Conservation (phyloP, 2,113 vertebrate species). For the Cebidichthys violaceus region DNA sequence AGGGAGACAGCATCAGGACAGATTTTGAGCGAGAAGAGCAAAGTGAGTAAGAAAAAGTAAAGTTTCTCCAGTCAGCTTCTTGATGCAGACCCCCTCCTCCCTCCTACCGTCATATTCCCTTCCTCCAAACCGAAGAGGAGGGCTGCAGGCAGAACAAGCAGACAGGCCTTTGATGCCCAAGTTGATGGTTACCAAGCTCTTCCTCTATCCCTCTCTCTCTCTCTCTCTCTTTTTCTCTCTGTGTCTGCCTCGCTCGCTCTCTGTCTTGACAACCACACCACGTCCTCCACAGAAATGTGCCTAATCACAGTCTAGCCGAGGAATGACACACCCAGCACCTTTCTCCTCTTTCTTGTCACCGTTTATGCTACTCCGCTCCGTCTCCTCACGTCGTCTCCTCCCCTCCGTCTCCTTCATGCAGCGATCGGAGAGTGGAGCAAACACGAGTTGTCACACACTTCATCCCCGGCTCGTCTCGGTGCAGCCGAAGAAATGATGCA, state of each 20-base stretch:
- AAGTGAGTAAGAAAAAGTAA: slow-evolving; percentile 49
- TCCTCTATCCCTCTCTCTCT: slow-evolving; percentile 3
- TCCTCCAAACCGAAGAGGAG: slow-evolving; percentile 55
- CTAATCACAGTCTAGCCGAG: slow-evolving; percentile 47
- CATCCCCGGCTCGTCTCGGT: slow-evolving; percentile 29
- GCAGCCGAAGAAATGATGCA: slow-evolving; percentile 44
- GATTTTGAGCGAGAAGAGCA: slow-evolving; percentile 36
- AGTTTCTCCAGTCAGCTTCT: slow-evolving; percentile 53
- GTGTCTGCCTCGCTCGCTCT: background rate
- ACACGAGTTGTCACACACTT: slow-evolving; percentile 53
- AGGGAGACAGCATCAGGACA: slow-evolving; percentile 38
- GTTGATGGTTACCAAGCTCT: slow-evolving; percentile 68
- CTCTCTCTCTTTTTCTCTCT: background rate
- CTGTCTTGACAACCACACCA: slow-evolving; percentile 39
- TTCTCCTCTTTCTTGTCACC: slow-evolving; percentile 4
- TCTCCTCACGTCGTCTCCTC: slow-evolving; percentile 16
- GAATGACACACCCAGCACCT: slow-evolving; percentile 31
- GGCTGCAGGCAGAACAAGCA: slow-evolving; percentile 68
- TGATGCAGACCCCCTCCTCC: slow-evolving; percentile 31
- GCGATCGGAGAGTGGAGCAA: slow-evolving; percentile 51
- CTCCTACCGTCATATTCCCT: slow-evolving; percentile 38
- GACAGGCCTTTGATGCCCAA: slow-evolving; percentile 75
- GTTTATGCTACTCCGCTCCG: background rate
- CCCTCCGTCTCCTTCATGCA: slow-evolving; percentile 18
- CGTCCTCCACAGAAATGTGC: slow-evolving; percentile 42